Evolutionary conservation across 1,140 invertebrate genomes (phyloP), one percentile per base, ranked within the genome.

Genomic region (Trichonephila inaurata): DNA sequence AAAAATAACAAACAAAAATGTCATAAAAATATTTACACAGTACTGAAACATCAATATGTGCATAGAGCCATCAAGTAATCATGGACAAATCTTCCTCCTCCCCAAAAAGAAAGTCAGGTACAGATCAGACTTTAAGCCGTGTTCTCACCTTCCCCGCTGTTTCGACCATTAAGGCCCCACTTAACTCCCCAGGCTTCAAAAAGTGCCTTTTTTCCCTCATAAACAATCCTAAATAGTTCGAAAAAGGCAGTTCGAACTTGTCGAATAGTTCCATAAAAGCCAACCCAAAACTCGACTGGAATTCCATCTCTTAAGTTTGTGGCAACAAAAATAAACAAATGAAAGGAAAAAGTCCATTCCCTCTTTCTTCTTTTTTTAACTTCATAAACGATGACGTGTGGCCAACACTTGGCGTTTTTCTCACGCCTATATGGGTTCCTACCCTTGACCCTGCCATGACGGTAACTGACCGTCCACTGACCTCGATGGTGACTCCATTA

Each of bases 391-490:
- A 33, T 77, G 72, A 77, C 72, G 72, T 77, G 72, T 77, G 72
- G 24, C 72, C 72, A 77, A 40, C 72, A 33, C 24, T 33, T 19
- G 28, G 28, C 28, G 19, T 51, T 60, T 83, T 83, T 83, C 82
- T 83, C 82, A 83, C 82, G 82, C 82, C 82, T 83, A 28, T 60
- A 51, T 51, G 51, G 82, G 44, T 83, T 28, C 82, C 19, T 60
- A 83, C 44, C 82, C 82, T 83, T 83, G 82, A 83, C 82, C 82
- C 82, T 77, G 72, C 24, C 16, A 40, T 77, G 72, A 51, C 82
- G 82, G 82, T 83, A 83, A 83, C 82, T 83, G 82, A 83, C 82
- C 82, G 82, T 60, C 44, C 82, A 60, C 19, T 21, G 82, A 77
- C 72, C 72, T 77, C 72, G 18, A 28, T 77, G 72, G 72, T 77